Base-by-base conservation (phyloP, 2,113 vertebrate genomes). In the Paedocypris sp. region DNA sequence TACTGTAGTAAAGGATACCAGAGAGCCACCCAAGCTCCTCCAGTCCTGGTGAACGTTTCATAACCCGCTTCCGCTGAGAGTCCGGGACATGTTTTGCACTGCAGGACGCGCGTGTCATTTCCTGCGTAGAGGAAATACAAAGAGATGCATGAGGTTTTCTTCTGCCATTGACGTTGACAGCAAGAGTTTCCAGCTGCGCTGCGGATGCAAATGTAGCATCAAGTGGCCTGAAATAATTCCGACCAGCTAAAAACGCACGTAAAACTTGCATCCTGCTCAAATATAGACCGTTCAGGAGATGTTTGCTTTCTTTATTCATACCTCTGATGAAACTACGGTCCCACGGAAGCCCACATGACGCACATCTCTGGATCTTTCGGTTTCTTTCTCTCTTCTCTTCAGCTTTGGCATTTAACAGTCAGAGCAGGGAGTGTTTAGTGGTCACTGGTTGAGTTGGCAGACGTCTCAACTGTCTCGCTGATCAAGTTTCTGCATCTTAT, bases 301-400 rank as follows among this genome's bases (percentile, higher is more conserved):
- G 46, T 26, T 48, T 11, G 8, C 29, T 51, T 51, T 38, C 22
- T 19, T 42, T 7, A 20, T 42, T 56, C 36, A 28, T 8, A 52
- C 65, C 54, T 51, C 69, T 54, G 6, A 42, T 75, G 75, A 79
- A 75, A 73, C 69, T 73, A 75, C 45, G 29, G 51, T 45, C 71
- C 53, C 62, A 33, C 26, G 48, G 48, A 73, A 76, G 9, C 42
- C 64, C 67, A 62, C 49, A 33, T 80, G 79, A 82, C 74, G 68
- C 70, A 75, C 35, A 65, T 64, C 43, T 10, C 63, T 45, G 66
- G 74, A 75, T 71, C 20, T 47, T 15, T 19, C 12, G 10, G 41
- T 20, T n/a, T 23, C 18, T 15, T 23, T n/a, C 22, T 47, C 18
- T 50, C 70, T 70, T 62, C 66, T 59, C 29, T 49, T 4, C 33